A percentile compares a stretch with the other conserved stretches of the same genome.
Conservation (phyloP, 2,888 invertebrate species). For the Protodeltote pygarga region DNA sequence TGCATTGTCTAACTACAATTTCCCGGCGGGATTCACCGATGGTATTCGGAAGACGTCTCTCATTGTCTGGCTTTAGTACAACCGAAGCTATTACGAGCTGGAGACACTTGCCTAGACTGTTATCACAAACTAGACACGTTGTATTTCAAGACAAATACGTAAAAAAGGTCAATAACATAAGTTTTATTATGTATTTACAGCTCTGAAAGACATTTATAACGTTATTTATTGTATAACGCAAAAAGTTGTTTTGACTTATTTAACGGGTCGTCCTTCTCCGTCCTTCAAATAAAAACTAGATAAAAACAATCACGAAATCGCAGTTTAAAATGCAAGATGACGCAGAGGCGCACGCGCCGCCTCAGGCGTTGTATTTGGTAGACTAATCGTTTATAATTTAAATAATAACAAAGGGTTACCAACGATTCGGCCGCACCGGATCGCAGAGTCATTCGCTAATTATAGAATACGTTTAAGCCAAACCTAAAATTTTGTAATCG, state of each 20-base stretch:
- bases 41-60: conserved; percentile 66
- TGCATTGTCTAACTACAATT: conserved; percentile 63
- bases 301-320: conserved; percentile 58
- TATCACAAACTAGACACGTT: conserved; percentile 25
- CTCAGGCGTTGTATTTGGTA: conserved; percentile 56
- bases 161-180: conserved; percentile 41
- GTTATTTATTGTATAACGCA: conserved; percentile 21
- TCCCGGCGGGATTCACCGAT: conserved; percentile 63
- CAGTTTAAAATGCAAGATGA: conserved; percentile 63
- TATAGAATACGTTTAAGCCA: conserved; percentile 52
- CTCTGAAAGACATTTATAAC: conserved; percentile 23
- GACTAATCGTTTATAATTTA: conserved; percentile 70
- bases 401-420: conserved; percentile 68
- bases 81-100: conserved; percentile 23
- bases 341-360: conserved; percentile 61
- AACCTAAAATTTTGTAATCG: conserved; percentile 39
- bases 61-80: conserved; percentile 45
- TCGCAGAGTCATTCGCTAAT: conserved; percentile 57
- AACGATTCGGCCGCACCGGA: conserved; percentile 52
- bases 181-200: conserved; percentile 26
- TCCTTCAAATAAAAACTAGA: conserved; percentile 59
- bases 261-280: conserved; percentile 52
- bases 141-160: conserved; percentile 11
- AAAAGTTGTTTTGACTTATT: conserved; percentile 44
- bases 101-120: conserved; percentile 19